Base-by-base conservation (phyloP, 2,888 invertebrate genomes). In the Oxytorus armatus region DNA sequence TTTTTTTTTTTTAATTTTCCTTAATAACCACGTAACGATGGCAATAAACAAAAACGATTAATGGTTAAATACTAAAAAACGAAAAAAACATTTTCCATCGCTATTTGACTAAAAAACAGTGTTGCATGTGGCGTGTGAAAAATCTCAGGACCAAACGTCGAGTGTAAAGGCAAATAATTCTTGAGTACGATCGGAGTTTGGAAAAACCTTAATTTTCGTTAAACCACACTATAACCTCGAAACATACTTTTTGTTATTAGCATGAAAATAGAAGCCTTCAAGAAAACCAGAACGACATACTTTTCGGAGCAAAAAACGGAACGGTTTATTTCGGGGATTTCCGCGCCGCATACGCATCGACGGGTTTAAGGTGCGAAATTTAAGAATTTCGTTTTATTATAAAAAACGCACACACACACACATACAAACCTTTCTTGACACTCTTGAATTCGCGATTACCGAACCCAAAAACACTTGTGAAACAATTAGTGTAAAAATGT, bases 251-350 rank as follows among this genome's bases (percentile, higher is more conserved):
- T 2, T 29, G 5, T 5, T 29, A 5, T 29, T 29, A 29, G 2
- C 3, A 2, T 5, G 29, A 29, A 29, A 29, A 29, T 29, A 29
- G 29, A 29, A 29, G 29, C 2, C n/a, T n/a, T n/a, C 11, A 29
- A 44, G 57, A 61, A 47, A 59, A 36, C 36, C 47, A 57, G 39
- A 33, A 18, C 53, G 70, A 72, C 73, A 72, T 76, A 79, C 76
- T 57, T 79, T 66, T 49, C 16, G 29, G 11, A 11, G 29, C 10
- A 44, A 29, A 72, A 51, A 51, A 39, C 14, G 65, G 59, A 59
- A 72, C 65, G 72, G 49, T 72, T 80, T 76, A 76, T 80, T 80
- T 76, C 72, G 61, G 72, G 76, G 29, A 76, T 39, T 76, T 72
- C 29, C 42, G 33, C 18, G 39, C 47, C 18, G 23, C 8, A 23